A percentile compares a stretch with the other conserved stretches of the same genome.
These are phyloP conservation scores for Muschampia plurimacula DNA, from an alignment of 2,888 invertebrate species.

Conservation along the genomic window DNA sequence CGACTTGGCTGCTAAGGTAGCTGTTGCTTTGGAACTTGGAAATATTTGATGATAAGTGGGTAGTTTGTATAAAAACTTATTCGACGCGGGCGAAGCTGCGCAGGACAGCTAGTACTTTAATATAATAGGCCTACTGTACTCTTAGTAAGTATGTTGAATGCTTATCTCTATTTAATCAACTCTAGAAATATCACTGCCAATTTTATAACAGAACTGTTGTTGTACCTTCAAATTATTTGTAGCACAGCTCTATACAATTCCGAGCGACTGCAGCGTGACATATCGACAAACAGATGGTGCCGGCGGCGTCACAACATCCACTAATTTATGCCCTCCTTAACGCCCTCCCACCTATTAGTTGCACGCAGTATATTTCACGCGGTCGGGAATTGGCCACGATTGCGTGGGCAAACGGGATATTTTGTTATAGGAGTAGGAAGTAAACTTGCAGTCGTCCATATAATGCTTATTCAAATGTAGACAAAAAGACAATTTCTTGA, in stretches of 20 bases:
- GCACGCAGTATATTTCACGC: slow-evolving; percentile 78
- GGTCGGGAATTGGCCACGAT: slow-evolving; percentile 20
- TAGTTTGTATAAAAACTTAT: too few species aligned
- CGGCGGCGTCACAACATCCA: slow-evolving; percentile 80
- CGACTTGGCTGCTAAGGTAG: too few species aligned
- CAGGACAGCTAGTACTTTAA: too few species aligned
- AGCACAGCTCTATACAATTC: slow-evolving; percentile 62
- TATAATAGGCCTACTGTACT: too few species aligned
- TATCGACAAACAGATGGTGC: slow-evolving; percentile 84
- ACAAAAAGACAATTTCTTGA: too few species aligned
- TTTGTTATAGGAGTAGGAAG: neutral
- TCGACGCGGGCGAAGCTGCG: too few species aligned
- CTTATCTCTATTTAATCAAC: neutral
- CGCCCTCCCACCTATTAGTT: slow-evolving; percentile 83
- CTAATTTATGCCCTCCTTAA: slow-evolving; percentile 84
- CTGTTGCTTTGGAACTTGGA: too few species aligned
- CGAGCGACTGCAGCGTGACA: slow-evolving; percentile 73
- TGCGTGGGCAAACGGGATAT: neutral
- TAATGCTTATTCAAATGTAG: too few species aligned
- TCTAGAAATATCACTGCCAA: neutral
- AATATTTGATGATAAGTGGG: too few species aligned
- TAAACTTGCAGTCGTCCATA: too few species aligned
- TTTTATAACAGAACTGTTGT: too few species aligned
- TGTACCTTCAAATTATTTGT: slow-evolving; percentile 36
- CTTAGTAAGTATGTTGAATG: too few species aligned